Conservation (phyloP, 1,140 invertebrate species). For the Drosophila murphyi region DNA sequence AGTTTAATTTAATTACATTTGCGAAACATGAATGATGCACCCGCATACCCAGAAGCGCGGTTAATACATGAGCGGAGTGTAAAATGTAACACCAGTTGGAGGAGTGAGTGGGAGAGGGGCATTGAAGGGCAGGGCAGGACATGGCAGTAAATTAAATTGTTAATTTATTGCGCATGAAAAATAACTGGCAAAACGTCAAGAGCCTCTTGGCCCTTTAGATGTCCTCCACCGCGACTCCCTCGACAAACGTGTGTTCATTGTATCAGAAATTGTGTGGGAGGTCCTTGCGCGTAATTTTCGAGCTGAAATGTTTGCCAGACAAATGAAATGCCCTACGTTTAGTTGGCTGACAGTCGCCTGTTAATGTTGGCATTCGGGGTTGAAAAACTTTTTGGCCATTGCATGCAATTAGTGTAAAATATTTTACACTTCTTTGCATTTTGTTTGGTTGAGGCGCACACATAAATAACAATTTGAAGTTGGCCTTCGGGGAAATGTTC, state of each 20-base stretch:
- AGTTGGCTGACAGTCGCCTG: conserved; percentile 8
- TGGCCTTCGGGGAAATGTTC: conserved; percentile 53
- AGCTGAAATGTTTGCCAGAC: conserved; percentile 17
- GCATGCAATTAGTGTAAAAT: conserved; percentile 72
- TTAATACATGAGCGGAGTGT: conserved; percentile 30
- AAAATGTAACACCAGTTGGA: conserved; percentile 33
- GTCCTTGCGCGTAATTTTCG: conserved; percentile 40
- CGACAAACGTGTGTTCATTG: conserved; percentile 1
- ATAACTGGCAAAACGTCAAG: conserved; percentile 66
- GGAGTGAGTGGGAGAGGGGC: not conserved
- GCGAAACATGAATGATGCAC: conserved; percentile 52
- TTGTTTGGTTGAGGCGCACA: conserved; percentile 18
- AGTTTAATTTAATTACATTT: conserved; percentile 70
- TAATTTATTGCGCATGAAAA: conserved; percentile 79
- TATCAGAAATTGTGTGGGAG: conserved; percentile 31
- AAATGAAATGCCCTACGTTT: conserved; percentile 21
- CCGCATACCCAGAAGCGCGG: conserved; percentile 2
- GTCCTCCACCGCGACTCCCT: not conserved
- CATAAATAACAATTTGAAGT: conserved; percentile 74
- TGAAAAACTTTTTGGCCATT: conserved; percentile 40
- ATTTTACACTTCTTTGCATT: conserved; percentile 69
- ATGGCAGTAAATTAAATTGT: conserved; percentile 78
- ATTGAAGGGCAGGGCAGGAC: too few species aligned
- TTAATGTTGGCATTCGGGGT: not conserved
- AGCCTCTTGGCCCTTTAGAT: not conserved